phyloP scores from a whole-genome alignment of 2,888 invertebrate genomes.

The Cantharis rustica region DNA sequence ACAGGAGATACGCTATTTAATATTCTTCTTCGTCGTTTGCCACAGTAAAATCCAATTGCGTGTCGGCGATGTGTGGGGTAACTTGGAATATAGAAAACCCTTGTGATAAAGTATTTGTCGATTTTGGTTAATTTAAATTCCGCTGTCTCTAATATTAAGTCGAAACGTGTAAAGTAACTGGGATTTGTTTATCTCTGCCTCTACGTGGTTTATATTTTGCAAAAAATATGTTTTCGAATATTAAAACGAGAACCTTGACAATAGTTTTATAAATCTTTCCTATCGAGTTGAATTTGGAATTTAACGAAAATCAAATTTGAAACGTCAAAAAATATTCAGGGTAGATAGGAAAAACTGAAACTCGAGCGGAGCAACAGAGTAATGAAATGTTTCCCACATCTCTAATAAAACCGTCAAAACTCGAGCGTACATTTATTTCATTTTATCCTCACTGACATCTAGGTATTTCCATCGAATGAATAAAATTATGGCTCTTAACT shows the following conservation, averaged over 20 bases:
- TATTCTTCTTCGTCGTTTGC: conserved; percentile 28
- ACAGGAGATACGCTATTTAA: conserved; percentile 27
- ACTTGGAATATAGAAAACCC: conserved; percentile 34
- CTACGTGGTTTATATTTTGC: not conserved
- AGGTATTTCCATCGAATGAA: conserved; percentile 11
- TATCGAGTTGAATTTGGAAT: not conserved
- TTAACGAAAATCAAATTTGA: conserved; percentile 12
- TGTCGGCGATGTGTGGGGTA: conserved; percentile 33
- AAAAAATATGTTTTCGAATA: not conserved
- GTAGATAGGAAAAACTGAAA: conserved; percentile 17
- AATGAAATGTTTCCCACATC: conserved; percentile 27
- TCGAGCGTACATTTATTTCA: conserved; percentile 15
- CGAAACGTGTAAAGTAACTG: not conserved
- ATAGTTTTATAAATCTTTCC: not conserved
- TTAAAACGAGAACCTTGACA: not conserved
- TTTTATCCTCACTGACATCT: conserved; percentile 19
- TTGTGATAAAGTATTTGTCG: conserved; percentile 38
- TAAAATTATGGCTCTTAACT: conserved; percentile 2
- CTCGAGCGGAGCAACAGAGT: conserved; percentile 15
- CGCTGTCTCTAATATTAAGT: conserved; percentile 33
- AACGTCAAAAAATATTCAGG: conserved; percentile 5
- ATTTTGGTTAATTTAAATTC: conserved; percentile 40
- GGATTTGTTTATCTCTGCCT: not conserved
- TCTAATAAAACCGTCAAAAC: conserved; percentile 27
- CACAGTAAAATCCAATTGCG: conserved; percentile 30